phyloP scores from a whole-genome alignment of 2,888 invertebrate genomes.

The Coremacera marginata region DNA sequence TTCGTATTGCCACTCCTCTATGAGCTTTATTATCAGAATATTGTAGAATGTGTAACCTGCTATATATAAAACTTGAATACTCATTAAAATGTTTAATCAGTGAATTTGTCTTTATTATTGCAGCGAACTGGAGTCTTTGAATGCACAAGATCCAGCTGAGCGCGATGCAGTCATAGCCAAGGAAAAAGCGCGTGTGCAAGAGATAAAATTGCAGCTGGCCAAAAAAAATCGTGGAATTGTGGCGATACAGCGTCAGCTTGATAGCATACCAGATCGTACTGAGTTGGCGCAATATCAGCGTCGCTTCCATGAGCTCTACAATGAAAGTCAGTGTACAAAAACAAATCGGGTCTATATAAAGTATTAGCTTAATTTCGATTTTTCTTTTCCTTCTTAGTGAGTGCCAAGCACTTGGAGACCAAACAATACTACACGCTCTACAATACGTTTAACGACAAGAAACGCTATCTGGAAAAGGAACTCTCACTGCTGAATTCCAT shows the following conservation, averaged over 20 bases:
- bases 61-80: no score
- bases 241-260: slow-evolving; percentile 85
- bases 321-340: slow-evolving; percentile 77
- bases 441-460: slow-evolving; percentile 95
- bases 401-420: slow-evolving; percentile 95
- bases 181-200: slow-evolving; percentile 75
- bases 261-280: slow-evolving; percentile 92
- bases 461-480: slow-evolving; percentile 92
- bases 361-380: not conserved
- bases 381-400: slow-evolving; percentile 73
- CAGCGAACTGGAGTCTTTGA: slow-evolving; percentile 69
- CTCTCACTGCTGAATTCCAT: slow-evolving; percentile 89
- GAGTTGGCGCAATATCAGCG: slow-evolving; percentile 96
- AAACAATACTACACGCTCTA: slow-evolving; percentile 97
- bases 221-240: slow-evolving; percentile 84
- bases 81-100: not conserved
- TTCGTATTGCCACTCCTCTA: no score
- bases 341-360: not conserved
- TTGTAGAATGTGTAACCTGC: no score
- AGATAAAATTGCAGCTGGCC: slow-evolving; percentile 79
- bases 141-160: slow-evolving; percentile 70
- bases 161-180: slow-evolving; percentile 74
- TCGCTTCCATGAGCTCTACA: slow-evolving; percentile 94
- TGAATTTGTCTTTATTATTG: not conserved
- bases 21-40: no score